These are phyloP conservation scores for Oxyura jamaicensis DNA, from an alignment of 2,113 vertebrate genomes.

Conservation along the genomic window DNA sequence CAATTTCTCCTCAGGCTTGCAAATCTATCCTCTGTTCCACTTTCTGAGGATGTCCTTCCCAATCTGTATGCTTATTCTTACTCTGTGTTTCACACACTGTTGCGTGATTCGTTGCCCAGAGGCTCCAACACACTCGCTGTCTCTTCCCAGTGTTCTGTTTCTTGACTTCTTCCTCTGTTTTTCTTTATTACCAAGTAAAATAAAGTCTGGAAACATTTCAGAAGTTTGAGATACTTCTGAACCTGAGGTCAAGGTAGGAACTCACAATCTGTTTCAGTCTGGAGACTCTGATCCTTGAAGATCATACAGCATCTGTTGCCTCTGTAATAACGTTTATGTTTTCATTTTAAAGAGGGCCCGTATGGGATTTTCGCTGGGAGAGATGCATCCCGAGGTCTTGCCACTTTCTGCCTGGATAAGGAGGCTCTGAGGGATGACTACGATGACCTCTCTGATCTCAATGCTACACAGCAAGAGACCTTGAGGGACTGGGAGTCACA, in stretches of 20 bases:
- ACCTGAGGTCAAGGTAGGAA: neutral
- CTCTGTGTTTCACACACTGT: accelerated
- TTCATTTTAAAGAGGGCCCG: conserved; percentile 87
- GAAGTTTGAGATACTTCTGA: neutral
- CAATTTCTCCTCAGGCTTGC: neutral
- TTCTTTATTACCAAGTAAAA: neutral
- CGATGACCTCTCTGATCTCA: conserved; percentile 96
- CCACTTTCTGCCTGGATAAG: conserved; percentile 95
- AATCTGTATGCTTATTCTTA: neutral
- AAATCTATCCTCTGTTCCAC: neutral
- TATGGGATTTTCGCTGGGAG: conserved; percentile 96
- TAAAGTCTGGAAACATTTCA: neutral
- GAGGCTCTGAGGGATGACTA: conserved; percentile 90
- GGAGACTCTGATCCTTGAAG: neutral
- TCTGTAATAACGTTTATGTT: conserved; percentile 19
- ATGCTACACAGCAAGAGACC: conserved; percentile 88
- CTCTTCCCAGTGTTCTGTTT: neutral
- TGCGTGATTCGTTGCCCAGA: neutral
- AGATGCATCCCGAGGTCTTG: conserved; percentile 94
- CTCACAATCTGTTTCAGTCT: neutral
- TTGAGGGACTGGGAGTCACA: conserved; percentile 95
- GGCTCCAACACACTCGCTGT: neutral
- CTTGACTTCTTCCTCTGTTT: neutral
- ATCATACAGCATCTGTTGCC: neutral
- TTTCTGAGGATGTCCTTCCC: neutral